phyloP scores from a whole-genome alignment of 1,140 invertebrate species.

The Sycophila sp. region DNA sequence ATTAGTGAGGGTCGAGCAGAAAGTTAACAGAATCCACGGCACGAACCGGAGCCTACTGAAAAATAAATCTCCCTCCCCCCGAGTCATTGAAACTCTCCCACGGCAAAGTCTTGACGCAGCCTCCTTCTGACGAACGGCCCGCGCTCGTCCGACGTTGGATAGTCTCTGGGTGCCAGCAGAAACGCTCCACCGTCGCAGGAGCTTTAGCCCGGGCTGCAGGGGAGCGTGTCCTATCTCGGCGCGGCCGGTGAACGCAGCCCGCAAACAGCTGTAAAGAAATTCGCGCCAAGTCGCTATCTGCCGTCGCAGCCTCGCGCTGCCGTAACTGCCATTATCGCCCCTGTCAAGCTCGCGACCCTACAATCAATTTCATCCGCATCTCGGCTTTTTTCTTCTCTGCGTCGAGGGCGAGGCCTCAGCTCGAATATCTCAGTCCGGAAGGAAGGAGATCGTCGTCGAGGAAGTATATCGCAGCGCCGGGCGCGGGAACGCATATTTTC shows the following conservation, averaged over 20 bases:
- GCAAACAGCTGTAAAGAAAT: constrained; percentile 60
- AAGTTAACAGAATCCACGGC: constrained; percentile 12
- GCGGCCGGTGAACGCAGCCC: constrained; percentile 2
- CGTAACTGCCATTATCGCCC: constrained; percentile 40
- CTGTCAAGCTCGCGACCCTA: constrained; percentile 23
- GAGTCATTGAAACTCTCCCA: too few species aligned
- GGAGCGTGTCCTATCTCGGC: constrained; percentile 55
- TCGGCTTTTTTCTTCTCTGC: constrained; percentile 44
- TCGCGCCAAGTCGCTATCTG: constrained; percentile 49
- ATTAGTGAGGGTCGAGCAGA: too few species aligned
- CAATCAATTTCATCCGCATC: constrained; percentile 53
- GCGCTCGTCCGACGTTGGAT: too few species aligned
- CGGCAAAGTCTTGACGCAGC: too few species aligned
- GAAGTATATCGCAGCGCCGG: too few species aligned
- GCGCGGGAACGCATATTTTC: background rate
- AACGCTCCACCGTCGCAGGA: too few species aligned
- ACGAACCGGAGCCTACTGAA: constrained; percentile 1
- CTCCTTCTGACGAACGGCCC: too few species aligned
- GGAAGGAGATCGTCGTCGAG: background rate
- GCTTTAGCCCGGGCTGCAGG: constrained; percentile 18
- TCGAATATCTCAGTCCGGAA: constrained; percentile 21
- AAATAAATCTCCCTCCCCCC: constrained; percentile 24
- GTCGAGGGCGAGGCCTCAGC: too few species aligned
- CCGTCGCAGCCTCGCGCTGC: constrained; percentile 41
- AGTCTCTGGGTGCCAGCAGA: too few species aligned